Conservation (phyloP, 2,888 invertebrate species). For the Thysanoteuthis rhombus region DNA sequence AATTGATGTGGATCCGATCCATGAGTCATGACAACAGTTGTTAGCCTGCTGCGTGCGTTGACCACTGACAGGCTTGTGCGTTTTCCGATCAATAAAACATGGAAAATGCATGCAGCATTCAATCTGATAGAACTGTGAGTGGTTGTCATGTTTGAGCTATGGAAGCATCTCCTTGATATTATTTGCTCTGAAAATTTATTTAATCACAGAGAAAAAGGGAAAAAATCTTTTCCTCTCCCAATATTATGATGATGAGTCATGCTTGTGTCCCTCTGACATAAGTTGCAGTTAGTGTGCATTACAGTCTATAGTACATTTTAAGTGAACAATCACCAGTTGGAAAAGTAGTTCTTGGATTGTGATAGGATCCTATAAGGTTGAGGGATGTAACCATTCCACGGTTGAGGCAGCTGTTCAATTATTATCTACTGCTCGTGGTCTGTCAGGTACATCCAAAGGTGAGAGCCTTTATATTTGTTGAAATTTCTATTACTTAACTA, state of each 20-base stretch:
- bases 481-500: too few relatives aligned
- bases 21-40: not conserved
- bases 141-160: not conserved
- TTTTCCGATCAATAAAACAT: not conserved
- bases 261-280: not conserved
- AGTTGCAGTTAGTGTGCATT: not conserved
- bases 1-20: not conserved
- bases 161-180: not conserved
- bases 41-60: not conserved
- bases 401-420: not conserved
- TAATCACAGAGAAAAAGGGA: not conserved
- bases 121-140: not conserved
- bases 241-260: not conserved
- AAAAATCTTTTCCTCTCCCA: not conserved
- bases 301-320: not conserved
- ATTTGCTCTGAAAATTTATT: not conserved
- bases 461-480: not conserved
- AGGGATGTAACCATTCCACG: not conserved
- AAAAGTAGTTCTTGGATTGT: not conserved
- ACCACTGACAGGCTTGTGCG: not conserved
- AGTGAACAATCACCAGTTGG: too few relatives aligned
- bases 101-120: not conserved
- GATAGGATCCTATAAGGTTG: not conserved
- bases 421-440: not conserved
- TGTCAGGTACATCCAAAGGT: not conserved